A percentile compares a stretch with the other conserved stretches of the same genome.
phyloP scores from a whole-genome alignment of 2,888 invertebrate species.

The Drosophila infuscata region DNA sequence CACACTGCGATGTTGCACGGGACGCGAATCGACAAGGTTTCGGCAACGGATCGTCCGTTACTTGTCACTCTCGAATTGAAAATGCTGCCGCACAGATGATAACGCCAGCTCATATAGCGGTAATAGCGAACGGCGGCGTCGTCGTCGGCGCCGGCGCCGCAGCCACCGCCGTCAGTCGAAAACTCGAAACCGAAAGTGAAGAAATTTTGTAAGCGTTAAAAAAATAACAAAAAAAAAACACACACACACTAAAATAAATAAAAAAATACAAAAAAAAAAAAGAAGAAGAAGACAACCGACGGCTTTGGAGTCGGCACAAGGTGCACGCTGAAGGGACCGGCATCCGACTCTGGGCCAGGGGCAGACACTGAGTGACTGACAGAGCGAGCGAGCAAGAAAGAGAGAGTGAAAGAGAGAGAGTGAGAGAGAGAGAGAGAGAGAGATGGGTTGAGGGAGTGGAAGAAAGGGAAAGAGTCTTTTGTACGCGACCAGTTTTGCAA shows the following conservation, averaged over 20 bases:
- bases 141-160: slow-evolving; percentile 41
- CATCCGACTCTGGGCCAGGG: slow-evolving; percentile 2
- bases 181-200: slow-evolving; percentile 72
- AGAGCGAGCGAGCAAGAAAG: background rate
- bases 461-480: slow-evolving; percentile 5
- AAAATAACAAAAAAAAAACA: slow-evolving; percentile 9
- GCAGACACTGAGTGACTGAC: background rate
- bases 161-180: slow-evolving; percentile 22
- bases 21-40: slow-evolving; percentile 14
- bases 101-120: slow-evolving; percentile 83
- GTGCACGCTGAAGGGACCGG: slow-evolving; percentile 37
- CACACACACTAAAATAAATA: slow-evolving; percentile 13
- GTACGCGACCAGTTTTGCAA: slow-evolving; percentile 68
- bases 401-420: background rate
- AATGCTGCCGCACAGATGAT: slow-evolving; percentile 83
- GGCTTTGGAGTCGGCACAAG: slow-evolving; percentile 20
- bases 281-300: slow-evolving; percentile 19
- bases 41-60: slow-evolving; percentile 71
- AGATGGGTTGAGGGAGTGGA: background rate
- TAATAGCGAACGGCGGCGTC: slow-evolving; percentile 51
- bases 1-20: slow-evolving; percentile 8
- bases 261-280: slow-evolving; percentile 14
- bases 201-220: slow-evolving; percentile 62
- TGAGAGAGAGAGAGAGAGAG: background rate
- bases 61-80: slow-evolving; percentile 84